These are phyloP conservation scores for Ancistrus triradiatus DNA, from an alignment of 2,113 vertebrate genomes.

Conservation along the genomic window DNA sequence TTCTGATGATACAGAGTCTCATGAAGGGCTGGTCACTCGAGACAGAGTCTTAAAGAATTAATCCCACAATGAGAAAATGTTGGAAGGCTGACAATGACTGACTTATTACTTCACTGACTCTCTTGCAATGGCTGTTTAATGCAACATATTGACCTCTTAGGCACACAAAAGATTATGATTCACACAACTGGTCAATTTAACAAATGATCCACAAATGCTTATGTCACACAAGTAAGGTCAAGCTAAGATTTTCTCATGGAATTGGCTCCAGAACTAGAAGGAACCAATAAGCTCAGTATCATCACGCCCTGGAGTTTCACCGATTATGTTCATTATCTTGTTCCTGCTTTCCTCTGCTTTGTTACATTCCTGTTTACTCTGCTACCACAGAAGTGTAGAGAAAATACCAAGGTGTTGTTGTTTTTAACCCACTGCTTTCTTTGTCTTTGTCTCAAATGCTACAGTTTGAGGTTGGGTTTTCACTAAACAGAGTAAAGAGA, in stretches of 20 bases:
- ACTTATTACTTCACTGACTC: background rate
- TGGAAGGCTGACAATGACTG: background rate
- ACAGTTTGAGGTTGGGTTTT: background rate
- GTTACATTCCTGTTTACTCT: conserved; percentile 8
- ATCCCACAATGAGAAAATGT: conserved; percentile 11
- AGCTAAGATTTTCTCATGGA: conserved; percentile 5
- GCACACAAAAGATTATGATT: conserved; percentile 26
- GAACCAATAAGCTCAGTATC: conserved; percentile 1
- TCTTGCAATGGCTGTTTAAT: conserved; percentile 14
- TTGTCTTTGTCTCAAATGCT: too few relatives aligned
- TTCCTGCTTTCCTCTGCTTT: background rate
- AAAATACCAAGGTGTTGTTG: background rate
- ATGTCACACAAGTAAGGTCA: conserved; percentile 7
- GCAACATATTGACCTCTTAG: background rate
- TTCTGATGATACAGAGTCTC: conserved; percentile 28
- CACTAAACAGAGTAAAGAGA: too few relatives aligned
- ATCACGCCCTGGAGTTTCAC: background rate
- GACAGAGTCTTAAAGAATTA: conserved; percentile 6
- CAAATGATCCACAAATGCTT: conserved; percentile 40
- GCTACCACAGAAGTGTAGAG: background rate
- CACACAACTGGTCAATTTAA: conserved; percentile 47
- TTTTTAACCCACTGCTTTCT: background rate
- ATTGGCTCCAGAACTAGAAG: conserved; percentile 1
- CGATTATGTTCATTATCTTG: conserved; percentile 10
- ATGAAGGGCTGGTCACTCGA: conserved; percentile 25